Evolutionary conservation across 2,797 vertebrate genomes (phyloP), one percentile per base, ranked within the genome.

Genomic region (Hoplostethus mediterraneus): DNA sequence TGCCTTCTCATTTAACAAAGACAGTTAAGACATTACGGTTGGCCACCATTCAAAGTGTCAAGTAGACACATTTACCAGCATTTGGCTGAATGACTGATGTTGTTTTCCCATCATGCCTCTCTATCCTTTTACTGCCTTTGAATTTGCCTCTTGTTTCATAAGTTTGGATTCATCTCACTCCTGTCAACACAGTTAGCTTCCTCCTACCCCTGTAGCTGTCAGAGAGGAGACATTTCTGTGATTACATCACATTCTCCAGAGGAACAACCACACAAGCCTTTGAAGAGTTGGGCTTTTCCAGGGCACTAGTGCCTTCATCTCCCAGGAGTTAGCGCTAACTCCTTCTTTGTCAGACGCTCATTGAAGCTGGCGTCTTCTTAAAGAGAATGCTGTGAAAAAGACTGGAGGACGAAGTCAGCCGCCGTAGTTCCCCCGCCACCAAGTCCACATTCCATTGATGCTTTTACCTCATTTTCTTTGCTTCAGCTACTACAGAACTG

Each of bases 171-270:
- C 54, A 64, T 76, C 56, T 61, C 42, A 66, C 70, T 77, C 16
- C 54, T 69, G 63, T 85, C 76, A 82, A 11, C 45, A 3, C 66
- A 11, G 5, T 45, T 57, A 16, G 67, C 74, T 54, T 75, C 81
- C 75, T 76, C 73, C 74, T 75, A 62, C 71, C 75, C 66, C 61
- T 6, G 17, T 47, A 74, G 82, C 81, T 78, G 77, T 75, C 71
- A 81, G 73, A 80, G 78, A 74, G 63, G 82, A 85, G 84, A 77
- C 73, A 55, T 71, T 82, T 81, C 82, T 83, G 81, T 70, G 75
- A 85, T 94, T 92, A 91, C 86, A 79, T 93, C 92, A 92, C 79
- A 47, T 77, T 81, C 87, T 90, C 75, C 59, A 62, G 79, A 87
- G 89, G 77, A 86, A 83, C 79, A 75, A 66, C 77, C 82, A 74